Evolutionary conservation across 2,888 invertebrate genomes (phyloP).

Genomic region (Aquatica leii): DNA sequence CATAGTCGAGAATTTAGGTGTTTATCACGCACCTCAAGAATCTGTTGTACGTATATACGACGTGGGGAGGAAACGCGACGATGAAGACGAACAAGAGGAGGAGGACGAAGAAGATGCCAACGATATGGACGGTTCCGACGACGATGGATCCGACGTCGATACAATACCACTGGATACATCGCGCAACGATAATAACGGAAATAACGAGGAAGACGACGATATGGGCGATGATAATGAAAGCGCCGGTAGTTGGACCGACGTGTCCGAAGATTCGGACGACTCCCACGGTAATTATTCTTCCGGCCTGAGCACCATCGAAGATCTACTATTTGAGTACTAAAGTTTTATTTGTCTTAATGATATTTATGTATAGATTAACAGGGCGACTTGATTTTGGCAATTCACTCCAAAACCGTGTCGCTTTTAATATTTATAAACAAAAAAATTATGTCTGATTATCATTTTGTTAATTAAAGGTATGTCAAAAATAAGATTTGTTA

Average conservation of each 20-base stretch:
- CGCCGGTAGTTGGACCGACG: slow-evolving; percentile 44
- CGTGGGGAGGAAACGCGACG: slow-evolving; percentile 85
- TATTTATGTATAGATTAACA: too few relatives aligned
- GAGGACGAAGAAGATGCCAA: slow-evolving; percentile 72
- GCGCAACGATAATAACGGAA: slow-evolving; percentile 39
- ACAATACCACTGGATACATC: slow-evolving; percentile 18
- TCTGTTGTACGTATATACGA: slow-evolving; percentile 92
- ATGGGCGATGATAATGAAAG: slow-evolving; percentile 38
- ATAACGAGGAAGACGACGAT: slow-evolving; percentile 39
- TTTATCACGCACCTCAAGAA: slow-evolving; percentile 85
- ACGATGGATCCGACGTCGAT: slow-evolving; percentile 65
- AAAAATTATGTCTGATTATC: too few relatives aligned
- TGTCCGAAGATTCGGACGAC: slow-evolving; percentile 42
- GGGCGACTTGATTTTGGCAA: too few relatives aligned
- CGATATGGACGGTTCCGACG: slow-evolving; percentile 68
- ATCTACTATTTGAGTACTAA: slow-evolving; percentile 40
- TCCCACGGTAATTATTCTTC: slow-evolving; percentile 41
- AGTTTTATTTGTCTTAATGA: too few relatives aligned
- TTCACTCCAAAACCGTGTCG: too few relatives aligned
- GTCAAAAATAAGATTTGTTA: too few relatives aligned
- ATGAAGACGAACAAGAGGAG: slow-evolving; percentile 85
- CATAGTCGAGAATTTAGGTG: slow-evolving; percentile 88
- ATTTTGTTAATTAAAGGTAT: too few relatives aligned
- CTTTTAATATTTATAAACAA: too few relatives aligned
- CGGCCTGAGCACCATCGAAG: slow-evolving; percentile 43